phyloP scores from a whole-genome alignment of 2,797 vertebrate species.

The Sebastes steindachneri region DNA sequence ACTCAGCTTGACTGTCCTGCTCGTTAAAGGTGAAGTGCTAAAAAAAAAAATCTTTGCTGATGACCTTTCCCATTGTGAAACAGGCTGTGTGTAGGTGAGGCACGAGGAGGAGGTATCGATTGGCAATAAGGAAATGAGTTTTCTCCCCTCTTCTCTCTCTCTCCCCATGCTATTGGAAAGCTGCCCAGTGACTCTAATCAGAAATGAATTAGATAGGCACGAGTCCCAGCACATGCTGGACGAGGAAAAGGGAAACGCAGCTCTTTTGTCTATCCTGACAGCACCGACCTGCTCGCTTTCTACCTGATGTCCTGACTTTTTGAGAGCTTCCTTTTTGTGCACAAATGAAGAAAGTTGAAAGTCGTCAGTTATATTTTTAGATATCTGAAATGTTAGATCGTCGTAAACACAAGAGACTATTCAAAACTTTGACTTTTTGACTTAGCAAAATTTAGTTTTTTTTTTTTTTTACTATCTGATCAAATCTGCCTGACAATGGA shows the following conservation, averaged over 20 bases:
- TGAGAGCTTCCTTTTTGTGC: not conserved
- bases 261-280: slow-evolving; percentile 15
- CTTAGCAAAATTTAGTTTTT: not conserved
- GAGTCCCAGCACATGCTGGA: slow-evolving; percentile 31
- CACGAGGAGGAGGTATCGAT: slow-evolving; percentile 59
- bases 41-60: not conserved
- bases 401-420: not conserved
- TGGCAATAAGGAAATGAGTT: slow-evolving; percentile 60
- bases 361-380: not conserved
- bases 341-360: not conserved
- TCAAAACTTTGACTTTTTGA: not conserved
- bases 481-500: not conserved
- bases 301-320: not conserved
- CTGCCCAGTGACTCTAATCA: slow-evolving; percentile 58
- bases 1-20: slow-evolving; percentile 22
- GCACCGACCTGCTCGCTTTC: not conserved
- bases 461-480: not conserved
- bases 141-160: slow-evolving; percentile 17
- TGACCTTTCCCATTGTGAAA: slow-evolving; percentile 42
- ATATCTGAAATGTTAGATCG: not conserved
- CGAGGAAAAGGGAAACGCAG: not conserved
- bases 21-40: slow-evolving; percentile 45
- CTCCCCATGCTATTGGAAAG: slow-evolving; percentile 16
- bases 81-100: slow-evolving; percentile 31
- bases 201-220: slow-evolving; percentile 59